Base-by-base conservation (phyloP, 1,140 invertebrate species). In the Heliconius nattereri region DNA sequence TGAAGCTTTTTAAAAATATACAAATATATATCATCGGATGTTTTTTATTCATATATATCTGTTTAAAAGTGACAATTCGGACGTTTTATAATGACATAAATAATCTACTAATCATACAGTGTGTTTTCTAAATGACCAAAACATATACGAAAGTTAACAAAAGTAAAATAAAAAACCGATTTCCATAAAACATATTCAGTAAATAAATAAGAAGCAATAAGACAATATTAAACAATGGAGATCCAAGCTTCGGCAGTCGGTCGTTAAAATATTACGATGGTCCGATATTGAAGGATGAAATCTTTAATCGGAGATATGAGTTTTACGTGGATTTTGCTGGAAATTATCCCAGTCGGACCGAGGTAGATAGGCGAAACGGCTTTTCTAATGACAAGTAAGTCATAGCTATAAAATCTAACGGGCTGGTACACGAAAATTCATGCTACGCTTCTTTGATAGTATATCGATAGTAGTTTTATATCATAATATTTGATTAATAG, bases 241-340 rank as follows among this genome's bases (percentile, higher is more conserved):
- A 29, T 29, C 23, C 60, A 66, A 26, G 23, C 8, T 66, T 29
- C 3, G 60, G 60, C 13, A 26, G 8, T 29, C 60, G 60, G 11
- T 66, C 60, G 89, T 91, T 92, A 92, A 92, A 91, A 90, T 92
- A 90, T 92, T 90, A 92, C 89, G 91, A 90, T 84, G 88, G 87
- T 83, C 86, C 89, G 86, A 92, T 92, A 92, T 92, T 89, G 85
- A 66, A 78, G 88, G 87, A 89, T 87, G 85, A 89, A 89, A 92
- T 91, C 89, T 90, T 90, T 91, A 89, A 91, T 92, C 89, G 87
- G 83, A 86, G 81, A 86, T 87, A 85, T 83, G 71, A 86, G 79
- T 87, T 91, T 89, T 86, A 86, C 84, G 86, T 87, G 80, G 85
- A 90, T 80, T 80, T 78, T 75, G 80, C 70, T 13, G 57, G 40